A percentile compares a stretch with the other conserved stretches of the same genome.
Conservation (phyloP, 2,113 vertebrate genomes). For the Oreochromis niloticus region DNA sequence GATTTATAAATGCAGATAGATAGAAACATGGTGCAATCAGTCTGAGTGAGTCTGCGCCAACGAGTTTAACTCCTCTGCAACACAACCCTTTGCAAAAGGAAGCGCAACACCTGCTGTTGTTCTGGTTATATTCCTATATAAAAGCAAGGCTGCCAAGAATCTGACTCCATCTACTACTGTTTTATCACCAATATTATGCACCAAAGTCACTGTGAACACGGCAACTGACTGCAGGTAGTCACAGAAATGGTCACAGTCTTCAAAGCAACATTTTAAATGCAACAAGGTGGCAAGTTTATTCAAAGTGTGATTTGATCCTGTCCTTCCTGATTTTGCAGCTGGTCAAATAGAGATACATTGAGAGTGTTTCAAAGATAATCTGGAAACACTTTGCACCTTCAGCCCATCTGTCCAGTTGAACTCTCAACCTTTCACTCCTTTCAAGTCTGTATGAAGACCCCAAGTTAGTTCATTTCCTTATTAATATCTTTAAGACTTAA, state of each 20-base stretch:
- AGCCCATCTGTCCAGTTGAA: slow-evolving; percentile 26
- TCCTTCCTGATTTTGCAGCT: neutral
- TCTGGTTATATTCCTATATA: neutral
- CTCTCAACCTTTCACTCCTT: neutral
- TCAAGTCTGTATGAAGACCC: neutral
- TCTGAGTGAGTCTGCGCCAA: neutral
- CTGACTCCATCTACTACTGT: neutral
- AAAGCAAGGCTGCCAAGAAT: neutral
- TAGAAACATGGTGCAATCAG: neutral
- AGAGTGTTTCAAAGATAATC: slow-evolving; percentile 1
- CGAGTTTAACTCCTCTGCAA: neutral
- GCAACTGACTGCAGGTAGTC: neutral
- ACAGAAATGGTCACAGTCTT: neutral
- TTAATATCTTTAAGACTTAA: slow-evolving; percentile 33
- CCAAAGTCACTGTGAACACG: neutral
- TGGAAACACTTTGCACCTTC: slow-evolving; percentile 32
- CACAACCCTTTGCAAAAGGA: neutral
- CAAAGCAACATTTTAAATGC: neutral
- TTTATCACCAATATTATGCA: neutral
- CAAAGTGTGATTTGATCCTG: neutral
- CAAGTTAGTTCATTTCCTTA: slow-evolving; percentile 14
- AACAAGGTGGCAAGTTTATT: neutral
- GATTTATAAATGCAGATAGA: neutral
- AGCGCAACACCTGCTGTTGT: neutral
- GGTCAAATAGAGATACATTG: neutral